These are phyloP conservation scores for Plectrocnemia conspersa DNA, from an alignment of 1,140 invertebrate genomes.

Conservation along the genomic window DNA sequence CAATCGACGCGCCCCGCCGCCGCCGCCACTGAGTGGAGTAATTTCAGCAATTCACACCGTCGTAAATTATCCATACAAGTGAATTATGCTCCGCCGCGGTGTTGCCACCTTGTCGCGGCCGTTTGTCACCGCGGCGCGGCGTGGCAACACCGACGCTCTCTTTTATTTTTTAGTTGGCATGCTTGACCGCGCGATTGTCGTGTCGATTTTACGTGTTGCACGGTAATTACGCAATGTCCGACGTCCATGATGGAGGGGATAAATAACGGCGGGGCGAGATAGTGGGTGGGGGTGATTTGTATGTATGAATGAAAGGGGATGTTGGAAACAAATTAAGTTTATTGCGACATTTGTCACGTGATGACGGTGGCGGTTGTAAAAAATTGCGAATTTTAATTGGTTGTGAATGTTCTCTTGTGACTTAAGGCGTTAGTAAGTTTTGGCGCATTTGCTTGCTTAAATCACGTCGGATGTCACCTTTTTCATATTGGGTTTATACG, in stretches of 20 bases:
- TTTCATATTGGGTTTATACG: too few species aligned
- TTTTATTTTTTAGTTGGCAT: background rate
- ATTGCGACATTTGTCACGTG: background rate
- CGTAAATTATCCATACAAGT: constrained; percentile 34
- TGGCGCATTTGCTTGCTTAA: too few species aligned
- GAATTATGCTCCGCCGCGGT: constrained; percentile 20
- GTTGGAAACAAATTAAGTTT: background rate
- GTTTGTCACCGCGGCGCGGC: background rate
- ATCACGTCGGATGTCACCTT: too few species aligned
- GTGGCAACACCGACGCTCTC: background rate
- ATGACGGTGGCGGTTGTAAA: background rate
- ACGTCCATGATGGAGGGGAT: background rate
- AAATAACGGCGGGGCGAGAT: background rate
- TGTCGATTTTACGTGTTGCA: too few species aligned
- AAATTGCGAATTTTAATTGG: too few species aligned
- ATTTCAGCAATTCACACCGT: constrained; percentile 34
- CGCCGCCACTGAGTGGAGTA: constrained; percentile 15
- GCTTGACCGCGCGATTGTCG: background rate
- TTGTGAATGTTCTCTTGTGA: too few species aligned
- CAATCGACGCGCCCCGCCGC: background rate
- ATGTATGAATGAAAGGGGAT: background rate
- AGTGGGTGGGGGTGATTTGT: background rate
- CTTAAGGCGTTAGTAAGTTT: too few species aligned
- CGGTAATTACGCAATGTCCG: too few species aligned
- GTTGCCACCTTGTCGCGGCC: background rate